These are phyloP conservation scores for Actinia tenebrosa DNA, from an alignment of 64 coral and sea anemone genomes.

Conservation along the genomic window DNA sequence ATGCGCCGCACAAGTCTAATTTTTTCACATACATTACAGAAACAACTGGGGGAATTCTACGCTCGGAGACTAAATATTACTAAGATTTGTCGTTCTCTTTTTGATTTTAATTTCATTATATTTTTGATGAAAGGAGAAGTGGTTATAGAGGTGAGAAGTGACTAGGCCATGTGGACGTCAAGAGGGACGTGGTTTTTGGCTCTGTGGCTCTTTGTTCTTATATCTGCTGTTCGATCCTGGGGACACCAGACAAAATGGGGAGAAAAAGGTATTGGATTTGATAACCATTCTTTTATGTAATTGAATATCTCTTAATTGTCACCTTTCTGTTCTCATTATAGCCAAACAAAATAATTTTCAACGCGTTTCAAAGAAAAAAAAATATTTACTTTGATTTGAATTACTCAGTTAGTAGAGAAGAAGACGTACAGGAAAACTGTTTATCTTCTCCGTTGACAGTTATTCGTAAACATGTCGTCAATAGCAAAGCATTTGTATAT, in stretches of 20 bases:
- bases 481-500: too few species aligned
- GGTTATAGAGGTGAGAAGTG: not conserved
- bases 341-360: too few species aligned
- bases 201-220: constrained; percentile 8
- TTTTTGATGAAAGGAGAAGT: not conserved
- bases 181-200: not conserved
- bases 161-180: not conserved
- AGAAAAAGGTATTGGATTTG: constrained; percentile 64
- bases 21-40: not conserved
- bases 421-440: too few species aligned
- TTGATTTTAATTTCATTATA: not conserved
- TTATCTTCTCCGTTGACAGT: too few species aligned
- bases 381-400: too few species aligned
- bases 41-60: not conserved
- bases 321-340: too few species aligned
- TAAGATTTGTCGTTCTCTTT: too few species aligned
- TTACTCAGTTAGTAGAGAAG: too few species aligned
- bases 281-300: too few species aligned
- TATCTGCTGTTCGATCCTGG: not conserved
- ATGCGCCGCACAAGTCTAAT: not conserved
- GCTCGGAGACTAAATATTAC: not conserved
- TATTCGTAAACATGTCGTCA: too few species aligned
- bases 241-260: constrained; percentile 84
- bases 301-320: too few species aligned
- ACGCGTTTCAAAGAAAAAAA: too few species aligned